Base-by-base conservation (phyloP, 2,888 invertebrate genomes). In the Agrypnus murinus region DNA sequence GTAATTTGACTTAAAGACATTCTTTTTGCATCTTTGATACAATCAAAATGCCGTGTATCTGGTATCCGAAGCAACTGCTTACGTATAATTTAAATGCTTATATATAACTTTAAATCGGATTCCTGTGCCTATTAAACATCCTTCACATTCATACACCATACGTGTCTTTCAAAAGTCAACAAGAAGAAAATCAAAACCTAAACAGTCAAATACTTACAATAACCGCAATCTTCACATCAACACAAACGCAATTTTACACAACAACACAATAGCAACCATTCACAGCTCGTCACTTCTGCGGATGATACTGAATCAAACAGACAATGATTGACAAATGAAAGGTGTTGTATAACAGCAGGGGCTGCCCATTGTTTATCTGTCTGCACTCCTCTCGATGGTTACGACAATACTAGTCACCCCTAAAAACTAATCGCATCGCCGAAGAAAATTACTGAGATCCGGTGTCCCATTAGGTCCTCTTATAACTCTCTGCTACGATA, bases 291-390 rank as follows among this genome's bases (percentile, higher is more conserved):
- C 48, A 36, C 36, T 38, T 36, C 53, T 15, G 40, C 40, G 5
- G 63, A 69, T 63, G 68, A 63, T 63, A 55, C 60, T 57, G 46
- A 65, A 60, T 53, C 65, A 45, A 71, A 71, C 34, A 62, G 69
- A 75, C 68, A 71, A 73, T 79, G 79, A 79, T 76, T 79, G 79
- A 81, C 80, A 81, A 81, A 80, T 81, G 80, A 80, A 78, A 81
- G 81, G 82, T 81, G 82, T 82, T 81, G 75, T 77, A 77, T 81
- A 79, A 81, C 81, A 76, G 79, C 80, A 76, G 79, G 81, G 78
- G 78, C 72, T 59, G 72, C 55, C 72, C 71, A 81, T 81, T 82
- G 81, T 82, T 79, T 80, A 74, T 78, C 79, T 80, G 80, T 81
- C 81, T 80, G 77, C 81, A 80, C 80, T 78, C 79, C 67, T 70